Percentiles rank a stretch among this genome's conserved stretches.
phyloP scores from a whole-genome alignment of 2,797 vertebrate species.

The Danio albolineatus region DNA sequence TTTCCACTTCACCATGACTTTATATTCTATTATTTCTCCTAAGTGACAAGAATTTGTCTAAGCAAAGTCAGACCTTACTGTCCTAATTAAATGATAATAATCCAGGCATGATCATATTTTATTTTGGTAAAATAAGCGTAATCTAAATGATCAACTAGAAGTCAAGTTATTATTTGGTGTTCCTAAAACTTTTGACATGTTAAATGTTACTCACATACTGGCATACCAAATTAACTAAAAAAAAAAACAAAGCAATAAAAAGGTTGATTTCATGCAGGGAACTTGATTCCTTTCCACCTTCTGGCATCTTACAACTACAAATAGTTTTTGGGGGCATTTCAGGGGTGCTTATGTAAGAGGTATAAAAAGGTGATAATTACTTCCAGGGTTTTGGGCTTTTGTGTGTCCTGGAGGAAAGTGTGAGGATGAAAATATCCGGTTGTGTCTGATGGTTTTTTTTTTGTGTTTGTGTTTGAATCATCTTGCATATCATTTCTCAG shows the following conservation, averaged over 20 bases:
- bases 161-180: too few relatives aligned
- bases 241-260: conserved; percentile 48
- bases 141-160: too few relatives aligned
- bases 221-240: not conserved
- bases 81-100: too few relatives aligned
- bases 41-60: too few relatives aligned
- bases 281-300: conserved; percentile 32
- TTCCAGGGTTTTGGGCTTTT: conserved; percentile 62
- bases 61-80: too few relatives aligned
- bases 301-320: conserved; percentile 52
- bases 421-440: conserved; percentile 45
- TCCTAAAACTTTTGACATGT: too few relatives aligned
- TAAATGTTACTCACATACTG: not conserved
- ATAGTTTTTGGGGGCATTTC: conserved; percentile 55
- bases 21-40: too few relatives aligned
- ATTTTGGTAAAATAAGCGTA: too few relatives aligned
- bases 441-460: conserved; percentile 10
- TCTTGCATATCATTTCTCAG: conserved; percentile 11
- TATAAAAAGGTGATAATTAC: conserved; percentile 70
- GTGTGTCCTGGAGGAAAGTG: conserved; percentile 47
- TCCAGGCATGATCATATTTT: too few relatives aligned
- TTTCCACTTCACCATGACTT: too few relatives aligned
- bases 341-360: conserved; percentile 61
- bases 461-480: not conserved
- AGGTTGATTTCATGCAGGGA: conserved; percentile 64